Percentiles rank a stretch among this genome's conserved stretches.
phyloP scores from a whole-genome alignment of 2,113 vertebrate genomes.

The Pseudois nayaur region DNA sequence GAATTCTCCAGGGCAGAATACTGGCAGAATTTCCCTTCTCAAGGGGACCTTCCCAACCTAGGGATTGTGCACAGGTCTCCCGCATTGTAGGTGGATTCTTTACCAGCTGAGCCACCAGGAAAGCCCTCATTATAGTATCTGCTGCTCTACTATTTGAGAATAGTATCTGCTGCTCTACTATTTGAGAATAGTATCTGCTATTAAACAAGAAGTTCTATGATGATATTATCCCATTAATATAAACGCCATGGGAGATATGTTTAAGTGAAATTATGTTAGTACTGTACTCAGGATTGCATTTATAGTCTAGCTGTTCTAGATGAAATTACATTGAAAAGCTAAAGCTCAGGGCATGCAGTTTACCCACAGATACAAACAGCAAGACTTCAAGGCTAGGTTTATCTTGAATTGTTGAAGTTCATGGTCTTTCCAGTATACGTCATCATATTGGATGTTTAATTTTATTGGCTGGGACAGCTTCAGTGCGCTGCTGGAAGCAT shows the following conservation, averaged over 20 bases:
- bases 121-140: neutral
- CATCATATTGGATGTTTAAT: neutral
- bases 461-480: neutral
- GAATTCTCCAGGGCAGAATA: neutral
- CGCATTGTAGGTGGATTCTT: neutral
- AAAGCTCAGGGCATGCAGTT: neutral
- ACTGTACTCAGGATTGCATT: neutral
- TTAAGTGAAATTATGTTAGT: neutral
- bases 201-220: neutral
- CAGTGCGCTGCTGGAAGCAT: neutral
- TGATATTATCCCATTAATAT: neutral
- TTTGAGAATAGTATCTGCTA: neutral
- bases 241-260: neutral
- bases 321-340: neutral
- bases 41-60: neutral
- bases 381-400: neutral
- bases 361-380: neutral
- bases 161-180: neutral
- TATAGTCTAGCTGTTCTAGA: neutral
- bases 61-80: neutral
- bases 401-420: neutral
- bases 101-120: neutral
- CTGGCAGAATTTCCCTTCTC: neutral
- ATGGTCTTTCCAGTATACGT: neutral
- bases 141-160: neutral